Evolutionary conservation across 2,113 vertebrate species (phyloP).

Genomic region (Chaetodon auriga): DNA sequence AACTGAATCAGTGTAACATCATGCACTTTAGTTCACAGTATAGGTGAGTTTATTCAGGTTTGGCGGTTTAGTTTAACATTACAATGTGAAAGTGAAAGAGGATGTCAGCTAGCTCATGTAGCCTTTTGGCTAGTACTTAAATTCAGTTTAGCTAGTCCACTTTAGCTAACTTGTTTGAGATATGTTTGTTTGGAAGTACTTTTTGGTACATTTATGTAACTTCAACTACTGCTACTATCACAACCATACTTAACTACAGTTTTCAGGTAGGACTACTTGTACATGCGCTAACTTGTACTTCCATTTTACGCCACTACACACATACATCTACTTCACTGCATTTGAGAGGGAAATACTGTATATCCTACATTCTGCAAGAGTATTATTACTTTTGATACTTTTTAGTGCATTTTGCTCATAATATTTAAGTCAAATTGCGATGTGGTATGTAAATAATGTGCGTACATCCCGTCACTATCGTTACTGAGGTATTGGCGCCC

Average conservation of each 20-base stretch:
- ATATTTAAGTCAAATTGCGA: background rate
- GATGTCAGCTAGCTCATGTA: background rate
- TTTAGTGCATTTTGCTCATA: background rate
- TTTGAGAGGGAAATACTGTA: background rate
- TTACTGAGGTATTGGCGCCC: conserved; percentile 7
- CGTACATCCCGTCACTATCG: background rate
- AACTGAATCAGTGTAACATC: background rate
- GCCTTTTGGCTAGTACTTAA: background rate
- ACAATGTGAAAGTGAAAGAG: background rate
- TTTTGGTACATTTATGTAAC: background rate
- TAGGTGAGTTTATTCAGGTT: background rate
- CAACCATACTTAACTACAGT: background rate
- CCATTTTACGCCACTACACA: background rate
- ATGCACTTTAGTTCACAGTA: background rate
- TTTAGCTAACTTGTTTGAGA: background rate
- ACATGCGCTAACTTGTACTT: background rate
- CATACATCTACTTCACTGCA: background rate
- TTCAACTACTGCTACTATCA: background rate
- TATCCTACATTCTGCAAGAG: background rate
- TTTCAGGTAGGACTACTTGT: background rate
- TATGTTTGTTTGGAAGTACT: background rate
- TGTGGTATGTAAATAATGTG: background rate
- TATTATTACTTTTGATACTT: background rate
- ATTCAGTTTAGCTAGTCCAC: background rate
- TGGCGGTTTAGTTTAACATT: background rate